phyloP scores from a whole-genome alignment of 2,888 invertebrate genomes.

The Bombyx huttoni region DNA sequence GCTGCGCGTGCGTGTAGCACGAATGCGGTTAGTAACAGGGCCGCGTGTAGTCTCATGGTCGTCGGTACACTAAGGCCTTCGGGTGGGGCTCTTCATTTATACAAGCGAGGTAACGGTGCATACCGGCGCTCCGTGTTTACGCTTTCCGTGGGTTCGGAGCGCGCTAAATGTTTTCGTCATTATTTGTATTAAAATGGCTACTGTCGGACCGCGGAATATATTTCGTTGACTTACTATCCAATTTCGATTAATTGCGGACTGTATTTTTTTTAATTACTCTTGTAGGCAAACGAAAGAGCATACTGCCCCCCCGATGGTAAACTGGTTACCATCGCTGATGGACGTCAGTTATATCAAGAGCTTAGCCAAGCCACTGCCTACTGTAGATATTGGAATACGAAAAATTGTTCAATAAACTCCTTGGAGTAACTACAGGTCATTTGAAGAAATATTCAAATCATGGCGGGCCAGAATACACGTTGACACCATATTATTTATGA shows the following conservation, averaged over 20 bases:
- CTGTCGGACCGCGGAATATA: neutral
- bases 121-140: constrained; percentile 32
- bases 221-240: neutral
- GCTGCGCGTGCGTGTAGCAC: constrained; percentile 42
- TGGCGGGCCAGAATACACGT: neutral
- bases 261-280: neutral
- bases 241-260: neutral
- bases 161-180: constrained; percentile 51
- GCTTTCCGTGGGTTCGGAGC: constrained; percentile 23
- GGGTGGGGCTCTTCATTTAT: constrained; percentile 42
- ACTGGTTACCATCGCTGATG: too few relatives aligned
- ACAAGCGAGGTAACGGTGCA: constrained; percentile 51
- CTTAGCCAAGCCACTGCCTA: too few relatives aligned
- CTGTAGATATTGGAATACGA: too few relatives aligned
- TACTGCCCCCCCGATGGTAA: too few relatives aligned
- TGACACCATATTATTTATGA: neutral
- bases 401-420: neutral
- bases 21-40: constrained; percentile 32
- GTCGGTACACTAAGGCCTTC: constrained; percentile 32
- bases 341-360: too few relatives aligned
- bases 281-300: too few relatives aligned
- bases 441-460: neutral
- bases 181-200: constrained; percentile 37
- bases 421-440: neutral
- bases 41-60: constrained; percentile 54